Evolutionary conservation across 2,888 invertebrate genomes (phyloP).

Genomic region (Trimorus sp.): DNA sequence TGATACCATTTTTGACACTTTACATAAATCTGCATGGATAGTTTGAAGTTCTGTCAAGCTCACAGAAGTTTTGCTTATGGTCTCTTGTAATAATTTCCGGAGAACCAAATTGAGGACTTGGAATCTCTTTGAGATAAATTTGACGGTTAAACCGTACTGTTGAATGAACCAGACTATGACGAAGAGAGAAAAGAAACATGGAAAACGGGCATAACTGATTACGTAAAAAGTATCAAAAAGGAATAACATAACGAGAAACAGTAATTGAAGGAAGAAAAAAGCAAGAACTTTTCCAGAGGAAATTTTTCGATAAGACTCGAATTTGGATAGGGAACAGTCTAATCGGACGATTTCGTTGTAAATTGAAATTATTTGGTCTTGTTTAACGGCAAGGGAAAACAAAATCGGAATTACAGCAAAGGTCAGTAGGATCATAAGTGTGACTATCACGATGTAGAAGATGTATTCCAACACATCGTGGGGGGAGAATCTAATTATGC

Average conservation of each 20-base stretch:
- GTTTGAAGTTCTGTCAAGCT: background rate
- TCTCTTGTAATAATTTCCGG: background rate
- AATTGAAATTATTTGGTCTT: background rate
- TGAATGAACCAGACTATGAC: background rate
- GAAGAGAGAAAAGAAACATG: background rate
- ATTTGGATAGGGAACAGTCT: background rate
- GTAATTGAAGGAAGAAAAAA: background rate
- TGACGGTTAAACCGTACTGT: background rate
- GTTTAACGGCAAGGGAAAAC: background rate
- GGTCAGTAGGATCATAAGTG: background rate
- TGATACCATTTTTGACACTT: background rate
- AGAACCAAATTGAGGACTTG: background rate
- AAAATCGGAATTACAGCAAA: background rate
- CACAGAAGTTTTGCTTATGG: background rate
- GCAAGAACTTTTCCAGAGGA: background rate
- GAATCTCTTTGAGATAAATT: background rate
- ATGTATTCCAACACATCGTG: background rate
- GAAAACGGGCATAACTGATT: background rate
- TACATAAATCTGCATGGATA: background rate
- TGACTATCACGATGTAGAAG: background rate
- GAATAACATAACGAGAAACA: background rate
- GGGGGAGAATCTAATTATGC: background rate
- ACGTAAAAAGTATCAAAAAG: background rate
- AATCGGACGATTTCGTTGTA: constrained; percentile 1
- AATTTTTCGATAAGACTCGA: background rate